phyloP scores from a whole-genome alignment of 2,888 invertebrate genomes.

The Gryllus longicercus region DNA sequence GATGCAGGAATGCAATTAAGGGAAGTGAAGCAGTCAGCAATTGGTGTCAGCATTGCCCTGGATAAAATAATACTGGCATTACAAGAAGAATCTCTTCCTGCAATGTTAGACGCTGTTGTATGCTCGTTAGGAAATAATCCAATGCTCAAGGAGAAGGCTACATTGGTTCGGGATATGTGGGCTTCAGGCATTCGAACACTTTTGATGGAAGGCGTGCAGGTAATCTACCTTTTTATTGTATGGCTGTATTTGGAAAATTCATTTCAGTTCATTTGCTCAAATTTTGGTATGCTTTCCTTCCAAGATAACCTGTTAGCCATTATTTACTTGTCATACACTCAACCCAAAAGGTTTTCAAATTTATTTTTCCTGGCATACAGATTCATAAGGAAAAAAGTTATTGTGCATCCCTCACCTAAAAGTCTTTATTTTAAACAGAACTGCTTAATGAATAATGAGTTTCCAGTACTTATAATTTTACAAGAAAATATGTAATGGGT shows the following conservation, averaged over 20 bases:
- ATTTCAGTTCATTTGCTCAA: slow-evolving; percentile 18
- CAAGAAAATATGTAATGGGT: too few species aligned
- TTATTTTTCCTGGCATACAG: too few species aligned
- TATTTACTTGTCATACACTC: neutral
- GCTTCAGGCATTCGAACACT: slow-evolving; percentile 62
- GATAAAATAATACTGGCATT: slow-evolving; percentile 57
- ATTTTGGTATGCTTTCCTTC: neutral
- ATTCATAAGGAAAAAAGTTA: too few species aligned
- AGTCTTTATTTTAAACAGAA: too few species aligned
- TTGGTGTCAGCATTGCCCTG: slow-evolving; percentile 80
- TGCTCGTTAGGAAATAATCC: slow-evolving; percentile 59
- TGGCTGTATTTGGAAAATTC: neutral
- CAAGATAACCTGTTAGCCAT: neutral
- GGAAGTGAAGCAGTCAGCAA: slow-evolving; percentile 57
- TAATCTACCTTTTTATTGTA: slow-evolving; percentile 36
- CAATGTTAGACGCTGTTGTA: slow-evolving; percentile 62
- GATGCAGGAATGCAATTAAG: slow-evolving; percentile 44
- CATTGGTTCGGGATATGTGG: slow-evolving; percentile 65
- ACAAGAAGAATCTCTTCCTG: slow-evolving; percentile 50
- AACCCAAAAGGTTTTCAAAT: too few species aligned
- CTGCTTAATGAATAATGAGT: too few species aligned
- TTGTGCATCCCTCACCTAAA: too few species aligned
- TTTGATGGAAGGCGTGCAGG: slow-evolving; percentile 56
- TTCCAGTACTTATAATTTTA: too few species aligned
- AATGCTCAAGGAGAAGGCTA: slow-evolving; percentile 54